Evolutionary conservation across 2,888 invertebrate species (phyloP), one percentile per base, ranked within the genome.

Genomic region (Apotomis betuletana): DNA sequence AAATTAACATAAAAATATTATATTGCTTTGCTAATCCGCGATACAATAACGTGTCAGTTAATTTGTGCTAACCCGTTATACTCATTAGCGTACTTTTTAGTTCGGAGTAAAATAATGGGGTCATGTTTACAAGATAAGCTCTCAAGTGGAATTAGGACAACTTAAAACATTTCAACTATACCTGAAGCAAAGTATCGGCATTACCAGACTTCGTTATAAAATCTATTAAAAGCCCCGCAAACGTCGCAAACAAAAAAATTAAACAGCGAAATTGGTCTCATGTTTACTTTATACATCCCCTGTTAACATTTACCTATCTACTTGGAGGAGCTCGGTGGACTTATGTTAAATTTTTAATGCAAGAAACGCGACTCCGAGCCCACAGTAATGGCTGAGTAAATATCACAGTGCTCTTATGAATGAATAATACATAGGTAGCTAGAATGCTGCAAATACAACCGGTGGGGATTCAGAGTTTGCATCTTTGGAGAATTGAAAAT

Each of bases 331-430:
- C 77, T 80, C 75, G 80, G 83, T 81, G 82, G 84, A 83, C 84
- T 85, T 74, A 80, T 80, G 83, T 81, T 90, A 85, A 86, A 90
- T 90, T 87, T 89, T 90, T 89, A 90, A 90, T 87, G 86, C 82
- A 83, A 87, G 87, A 84, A 87, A 87, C 83, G 88, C 87, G 89
- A 89, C 88, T 87, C 81, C 75, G 80, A 84, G 84, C 84, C 83
- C 86, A 78, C 86, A 80, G 87, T 90, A 90, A 91, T 91, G 89
- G 89, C 83, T 85, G 86, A 87, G 89, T 91, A 91, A 91, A 91
- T 90, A 91, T 90, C 88, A 86, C 83, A 83, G 86, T 84, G 87
- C 87, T 89, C 86, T 88, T 87, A 88, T 87, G 87, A 86, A 89
- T 91, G 87, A 91, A 91, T 91, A 88, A 91, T 89, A 90, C 82